Base-by-base conservation (phyloP, 1,140 invertebrate species). In the Diachasmimorpha longicaudata region DNA sequence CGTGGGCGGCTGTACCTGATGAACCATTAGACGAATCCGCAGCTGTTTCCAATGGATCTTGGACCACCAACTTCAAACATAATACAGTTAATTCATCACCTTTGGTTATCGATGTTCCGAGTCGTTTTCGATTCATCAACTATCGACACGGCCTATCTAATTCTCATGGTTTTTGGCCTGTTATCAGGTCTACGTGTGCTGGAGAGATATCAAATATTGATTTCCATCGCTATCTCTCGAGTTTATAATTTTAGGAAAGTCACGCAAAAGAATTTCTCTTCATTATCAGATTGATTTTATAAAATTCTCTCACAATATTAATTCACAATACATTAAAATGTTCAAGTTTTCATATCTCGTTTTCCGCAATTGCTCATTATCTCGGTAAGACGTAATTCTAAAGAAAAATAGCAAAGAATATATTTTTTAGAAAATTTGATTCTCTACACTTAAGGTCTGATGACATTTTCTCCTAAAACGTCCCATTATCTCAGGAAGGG, bases 1-100 rank as follows among this genome's bases (percentile, higher is more conserved):
- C 89, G 81, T 90, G 89, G 39, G 88, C 84, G 63, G 87, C 77
- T 25, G 88, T 85, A 79, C 86, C 84, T 77, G 88, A 86, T 37
- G 87, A 89, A 66, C 88, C 86, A 79, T 89, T 89, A 70, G 88
- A 89, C 39, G 87, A 89, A 80, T 90, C 89, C 80, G 84, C 88
- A 52, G 87, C 83, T 78, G 80, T 84, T 78, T 90, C 89, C 44
- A 89, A 80, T 16, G 82, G 78, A 83, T 89, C 87, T 78, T 89
- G 88, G 58, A 89, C 87, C 71, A 89, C 82, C 31, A 89, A 82
- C 88, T 88, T 77, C 73, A 83, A 79, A 73, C 83, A 80, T 81
- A 79, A 81, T 70, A 37, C 75, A 55, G 31, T 70, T 68, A 78
- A 70, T 31, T 48, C 69, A 77, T 16, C n/a, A 19, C 8, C 19